Base-by-base conservation (phyloP, 2,888 invertebrate genomes). In the Dinocampus coccinellae region DNA sequence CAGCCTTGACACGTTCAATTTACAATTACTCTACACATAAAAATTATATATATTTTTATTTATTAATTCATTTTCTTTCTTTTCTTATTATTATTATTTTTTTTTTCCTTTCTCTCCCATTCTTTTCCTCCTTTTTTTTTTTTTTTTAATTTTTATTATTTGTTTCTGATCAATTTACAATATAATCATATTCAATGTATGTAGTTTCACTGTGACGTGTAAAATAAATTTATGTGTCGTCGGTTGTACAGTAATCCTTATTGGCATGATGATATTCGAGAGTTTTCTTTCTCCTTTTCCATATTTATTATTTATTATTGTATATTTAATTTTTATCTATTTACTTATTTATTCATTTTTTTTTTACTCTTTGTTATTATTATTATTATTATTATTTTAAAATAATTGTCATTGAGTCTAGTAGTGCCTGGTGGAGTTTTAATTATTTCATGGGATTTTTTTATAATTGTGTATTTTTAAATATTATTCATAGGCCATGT, bases 401-500 rank as follows among this genome's bases (percentile, higher is more conserved):
- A 4, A 33, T 33, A 7, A 33, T 10, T 36, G 6, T 36, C 3
- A 36, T 36, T 36, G 1, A 10, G 1, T 36, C 10, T 36, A 10
- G 10, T 10, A 1, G 10, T 36, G 29, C n/a, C n/a, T n/a, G n/a
- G n/a, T n/a, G n/a, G n/a, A n/a, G n/a, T n/a, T n/a, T n/a, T n/a
- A n/a, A n/a, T n/a, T 29, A 29, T 29, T 29, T 29, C 29, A 29
- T 4, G 7, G 7, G 3, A 7, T 29, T 4, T 16, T 9, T 39
- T 4, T 39, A 26, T n/a, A 22, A n/a, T n/a, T 34, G 0, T 60
- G 22, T 39, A 16, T 39, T 58, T 61, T 24, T 22, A 2, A 10
- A 11, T 3, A n/a, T 22, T 65, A 26, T 62, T 79, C 77, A 10
- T 76, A 81, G 80, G 79, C 2, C 76, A 78, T 36, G 79, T 76